phyloP scores from a whole-genome alignment of 2,797 vertebrate species.

The Masticophis lateralis region DNA sequence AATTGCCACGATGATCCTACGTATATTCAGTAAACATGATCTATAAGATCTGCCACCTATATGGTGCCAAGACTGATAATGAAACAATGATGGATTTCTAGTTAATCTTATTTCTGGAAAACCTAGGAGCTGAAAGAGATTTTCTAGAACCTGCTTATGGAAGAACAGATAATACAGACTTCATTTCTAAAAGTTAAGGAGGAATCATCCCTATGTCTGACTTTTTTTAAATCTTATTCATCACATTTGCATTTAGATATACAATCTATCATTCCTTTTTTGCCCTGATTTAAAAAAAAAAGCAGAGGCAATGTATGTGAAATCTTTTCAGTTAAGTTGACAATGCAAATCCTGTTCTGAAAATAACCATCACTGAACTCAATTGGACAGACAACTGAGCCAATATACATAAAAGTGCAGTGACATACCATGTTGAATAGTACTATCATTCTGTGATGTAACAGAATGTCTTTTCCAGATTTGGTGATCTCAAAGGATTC shows the following conservation, averaged over 20 bases:
- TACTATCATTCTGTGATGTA: background rate
- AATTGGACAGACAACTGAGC: background rate
- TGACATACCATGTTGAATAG: background rate
- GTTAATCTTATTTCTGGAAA: background rate
- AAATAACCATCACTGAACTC: background rate
- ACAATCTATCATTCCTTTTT: background rate
- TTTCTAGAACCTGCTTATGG: background rate
- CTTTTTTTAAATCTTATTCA: background rate
- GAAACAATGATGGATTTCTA: background rate
- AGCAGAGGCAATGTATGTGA: background rate
- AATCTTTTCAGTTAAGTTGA: background rate
- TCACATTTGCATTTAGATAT: background rate
- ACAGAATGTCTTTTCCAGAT: conserved; percentile 34
- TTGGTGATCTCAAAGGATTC: conserved; percentile 52
- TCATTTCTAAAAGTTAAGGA: background rate
- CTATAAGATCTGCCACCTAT: background rate
- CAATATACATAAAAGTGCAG: background rate
- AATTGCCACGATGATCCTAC: background rate
- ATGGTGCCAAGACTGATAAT: background rate
- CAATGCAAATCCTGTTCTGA: background rate
- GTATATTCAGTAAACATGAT: background rate
- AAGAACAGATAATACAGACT: background rate
- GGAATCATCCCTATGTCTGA: background rate
- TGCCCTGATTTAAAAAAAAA: background rate
- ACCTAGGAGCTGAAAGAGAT: background rate